phyloP scores from a whole-genome alignment of 2,888 invertebrate genomes.

The Isoperla grammatica region DNA sequence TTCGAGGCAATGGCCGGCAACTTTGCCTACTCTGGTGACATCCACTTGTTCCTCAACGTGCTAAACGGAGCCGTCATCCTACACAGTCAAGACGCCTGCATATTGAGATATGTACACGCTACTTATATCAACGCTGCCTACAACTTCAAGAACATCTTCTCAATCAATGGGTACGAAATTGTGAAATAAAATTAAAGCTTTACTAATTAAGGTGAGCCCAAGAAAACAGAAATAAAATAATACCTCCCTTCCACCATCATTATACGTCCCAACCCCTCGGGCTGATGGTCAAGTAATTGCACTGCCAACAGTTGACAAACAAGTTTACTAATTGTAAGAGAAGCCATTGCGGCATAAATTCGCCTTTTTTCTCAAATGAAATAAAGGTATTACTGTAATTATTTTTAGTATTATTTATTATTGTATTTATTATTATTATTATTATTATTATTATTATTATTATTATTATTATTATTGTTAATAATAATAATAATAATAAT shows the following conservation, averaged over 20 bases:
- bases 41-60: constrained; percentile 96
- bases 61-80: constrained; percentile 93
- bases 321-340: no score
- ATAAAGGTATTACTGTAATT: no score
- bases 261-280: no score
- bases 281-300: no score
- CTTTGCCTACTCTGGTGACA: constrained; percentile 94
- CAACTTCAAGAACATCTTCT: constrained; percentile 98
- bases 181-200: constrained; percentile 15
- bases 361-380: no score
- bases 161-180: constrained; percentile 74
- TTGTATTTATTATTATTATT: no score
- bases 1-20: constrained; percentile 98
- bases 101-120: constrained; percentile 92
- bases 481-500: no score
- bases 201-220: neutral
- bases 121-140: constrained; percentile 96
- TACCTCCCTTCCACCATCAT: neutral
- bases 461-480: no score
- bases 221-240: neutral
- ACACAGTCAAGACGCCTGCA: constrained; percentile 94
- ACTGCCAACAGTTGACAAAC: no score
- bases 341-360: no score
- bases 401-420: no score
- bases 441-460: no score